Base-by-base conservation (phyloP, 2,113 vertebrate species). In the Tinamus guttatus region DNA sequence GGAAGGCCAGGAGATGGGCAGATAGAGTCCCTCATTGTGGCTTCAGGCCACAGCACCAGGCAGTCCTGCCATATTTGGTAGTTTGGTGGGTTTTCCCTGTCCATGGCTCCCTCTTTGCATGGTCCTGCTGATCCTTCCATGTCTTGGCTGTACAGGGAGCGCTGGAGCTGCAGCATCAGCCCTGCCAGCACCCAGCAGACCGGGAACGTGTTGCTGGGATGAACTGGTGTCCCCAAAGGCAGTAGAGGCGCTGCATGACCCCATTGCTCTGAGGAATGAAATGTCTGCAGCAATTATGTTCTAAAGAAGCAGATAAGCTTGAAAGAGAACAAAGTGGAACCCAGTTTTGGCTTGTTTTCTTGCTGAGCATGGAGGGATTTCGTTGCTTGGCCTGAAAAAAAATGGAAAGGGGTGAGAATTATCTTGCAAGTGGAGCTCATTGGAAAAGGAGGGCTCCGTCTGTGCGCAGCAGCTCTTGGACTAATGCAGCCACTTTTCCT, bases 301-400 rank as follows among this genome's bases (percentile, higher is more conserved):
- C 64, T 89, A 79, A 93, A 90, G 92, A 90, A 32, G 49, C 56
- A 89, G 89, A 54, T 84, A 78, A 78, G 69, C 65, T 51, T 77
- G n/a, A 78, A 84, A 81, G 74, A 65, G 60, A 89, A 65, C 36
- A 51, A 73, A 56, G 47, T 13, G 2, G 30, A 85, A 75, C 54
- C 38, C 59, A 84, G 38, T 38, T 86, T 38, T 74, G 78, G 32
- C 75, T 85, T 69, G 28, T 24, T 80, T 80, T 83, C 24, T 67
- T 85, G 25, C 51, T 59, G 59, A 77, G 47, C 25, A 5, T 59
- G 59, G 41, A 84, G 19, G 15, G 41, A 71, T 81, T 58, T 71
- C 68, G 52, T 16, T 83, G 30, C 36, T 76, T 64, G 60, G 52
- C 47, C 40, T 70, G 62, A 51, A 89, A 88, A 78, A 38, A 65